Conservation (phyloP, 2,888 invertebrate genomes). For the Laspeyria flexula region DNA sequence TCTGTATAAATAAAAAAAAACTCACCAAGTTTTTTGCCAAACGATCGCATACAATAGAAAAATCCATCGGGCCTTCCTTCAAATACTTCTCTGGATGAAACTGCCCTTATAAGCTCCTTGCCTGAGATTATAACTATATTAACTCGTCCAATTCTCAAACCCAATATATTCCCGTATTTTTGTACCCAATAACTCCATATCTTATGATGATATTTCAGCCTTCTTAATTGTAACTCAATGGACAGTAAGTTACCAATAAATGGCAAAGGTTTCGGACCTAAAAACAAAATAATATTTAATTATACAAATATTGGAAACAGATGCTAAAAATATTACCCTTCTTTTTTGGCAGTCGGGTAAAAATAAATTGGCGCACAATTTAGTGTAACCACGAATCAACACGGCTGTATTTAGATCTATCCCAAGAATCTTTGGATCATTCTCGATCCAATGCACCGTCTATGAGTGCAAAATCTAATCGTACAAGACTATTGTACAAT, state of each 20-base stretch:
- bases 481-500: no score
- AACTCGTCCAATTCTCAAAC: constrained; percentile 87
- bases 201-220: constrained; percentile 78
- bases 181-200: constrained; percentile 87
- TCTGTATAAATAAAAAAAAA: no score
- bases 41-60: constrained; percentile 89
- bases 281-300: constrained; percentile 28
- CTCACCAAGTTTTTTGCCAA: constrained; percentile 89
- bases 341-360: no score
- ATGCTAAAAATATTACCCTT: no score
- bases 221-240: constrained; percentile 60
- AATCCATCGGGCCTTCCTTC: constrained; percentile 91
- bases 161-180: constrained; percentile 88
- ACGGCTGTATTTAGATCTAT: no score
- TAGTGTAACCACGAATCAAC: no score
- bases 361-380: no score
- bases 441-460: no score
- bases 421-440: no score
- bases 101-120: constrained; percentile 87
- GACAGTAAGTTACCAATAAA: constrained; percentile 71
- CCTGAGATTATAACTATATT: constrained; percentile 88
- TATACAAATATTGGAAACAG: no score
- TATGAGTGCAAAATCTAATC: no score
- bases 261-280: constrained; percentile 70
- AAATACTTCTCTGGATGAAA: constrained; percentile 88